Evolutionary conservation across 2,888 invertebrate species (phyloP), one percentile per base, ranked within the genome.

Genomic region (Beris morrisii): DNA sequence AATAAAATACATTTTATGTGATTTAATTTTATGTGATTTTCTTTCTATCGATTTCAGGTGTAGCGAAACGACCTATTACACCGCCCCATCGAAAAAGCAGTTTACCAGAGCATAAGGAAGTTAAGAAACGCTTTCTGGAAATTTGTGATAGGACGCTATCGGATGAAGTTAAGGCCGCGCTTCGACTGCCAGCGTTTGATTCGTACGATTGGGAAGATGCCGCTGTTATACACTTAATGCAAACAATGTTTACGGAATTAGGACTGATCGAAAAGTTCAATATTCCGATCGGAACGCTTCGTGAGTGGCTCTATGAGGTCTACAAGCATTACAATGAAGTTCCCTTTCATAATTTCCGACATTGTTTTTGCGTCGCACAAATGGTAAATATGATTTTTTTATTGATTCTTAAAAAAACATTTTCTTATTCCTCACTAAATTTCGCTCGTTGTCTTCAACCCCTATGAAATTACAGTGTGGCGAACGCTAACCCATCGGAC

Each of bases 341-440:
- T 76, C 92, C 92, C 69, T 92, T 92, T 82, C 92, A 92, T 81
- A 92, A 92, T 82, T 92, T 92, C 81, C 85, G 91, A 72, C 92
- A 92, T 77, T 91, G 91, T 80, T 92, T 92, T 81, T 92, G 92
- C 82, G 92, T 92, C 71, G 87, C 92, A 68, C 92, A 92, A 83
- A 92, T 92, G 92, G 92, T 91, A 81, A 83, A 83, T 83, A 54
- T 30, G 9, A 4, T 44, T 2, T 3, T 9, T 44, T 12, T 44
- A 12, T 44, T 44, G 9, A 2, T 44, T 44, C 44, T 12, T 12
- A 12, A 44, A 44, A 12, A 44, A 44, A n/a, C 2, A 44, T 3
- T 12, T 44, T 3, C 3, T 44, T 44, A n/a, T 12, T 44, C n/a
- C 44, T 44, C 3, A 44, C 9, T 44, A 3, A 3, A 12, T 44